phyloP scores from a whole-genome alignment of 1,140 invertebrate genomes.

The Pseudomyrmex flavicornis region DNA sequence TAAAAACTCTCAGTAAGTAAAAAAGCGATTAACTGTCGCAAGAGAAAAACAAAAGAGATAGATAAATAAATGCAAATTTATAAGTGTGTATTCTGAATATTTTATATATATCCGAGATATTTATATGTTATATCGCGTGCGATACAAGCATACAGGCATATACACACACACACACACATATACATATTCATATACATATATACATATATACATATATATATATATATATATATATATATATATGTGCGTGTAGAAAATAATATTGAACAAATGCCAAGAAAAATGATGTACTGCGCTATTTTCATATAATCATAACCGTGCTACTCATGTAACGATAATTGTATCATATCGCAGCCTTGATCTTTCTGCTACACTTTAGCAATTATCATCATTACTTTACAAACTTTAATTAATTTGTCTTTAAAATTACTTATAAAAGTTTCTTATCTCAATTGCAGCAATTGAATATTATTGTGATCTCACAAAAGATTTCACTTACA shows the following conservation, averaged over 20 bases:
- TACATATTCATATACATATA: no score
- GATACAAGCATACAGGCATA: not conserved
- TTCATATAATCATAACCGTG: constrained; percentile 39
- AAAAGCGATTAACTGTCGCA: not conserved
- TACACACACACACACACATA: no score
- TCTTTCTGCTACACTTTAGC: not conserved
- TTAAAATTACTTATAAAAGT: no score
- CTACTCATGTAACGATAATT: not conserved
- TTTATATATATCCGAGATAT: constrained; percentile 29
- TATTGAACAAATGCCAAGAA: constrained; percentile 21
- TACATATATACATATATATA: no score
- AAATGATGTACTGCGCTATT: constrained; percentile 22
- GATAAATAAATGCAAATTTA: constrained; percentile 2
- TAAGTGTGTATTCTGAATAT: constrained; percentile 32
- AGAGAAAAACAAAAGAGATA: not conserved
- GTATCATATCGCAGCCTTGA: not conserved
- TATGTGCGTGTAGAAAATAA: constrained; percentile 3
- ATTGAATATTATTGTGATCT: not conserved
- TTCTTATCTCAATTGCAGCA: not conserved
- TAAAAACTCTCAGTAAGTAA: not conserved
- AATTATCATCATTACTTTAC: not conserved
- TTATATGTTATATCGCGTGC: constrained; percentile 17
- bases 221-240: not conserved
- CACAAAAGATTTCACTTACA: not conserved
- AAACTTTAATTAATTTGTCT: not conserved